phyloP scores from a whole-genome alignment of 2,888 invertebrate species.

The Drosophila kambysellisi region DNA sequence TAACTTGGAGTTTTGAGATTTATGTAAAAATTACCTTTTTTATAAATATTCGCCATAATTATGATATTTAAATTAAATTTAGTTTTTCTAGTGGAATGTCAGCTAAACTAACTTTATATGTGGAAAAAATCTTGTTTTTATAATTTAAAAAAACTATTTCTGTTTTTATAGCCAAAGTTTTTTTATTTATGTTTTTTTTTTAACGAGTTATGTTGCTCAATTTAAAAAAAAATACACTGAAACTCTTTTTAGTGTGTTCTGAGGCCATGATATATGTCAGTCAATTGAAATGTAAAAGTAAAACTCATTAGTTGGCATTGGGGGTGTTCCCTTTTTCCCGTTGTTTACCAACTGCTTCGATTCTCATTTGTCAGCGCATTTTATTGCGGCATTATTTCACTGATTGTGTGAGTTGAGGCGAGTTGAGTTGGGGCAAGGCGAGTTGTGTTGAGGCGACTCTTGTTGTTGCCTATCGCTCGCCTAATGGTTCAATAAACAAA shows the following conservation, averaged over 20 bases:
- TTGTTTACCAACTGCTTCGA: constrained; percentile 10
- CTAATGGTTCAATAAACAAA: constrained; percentile 77
- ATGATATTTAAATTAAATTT: not conserved
- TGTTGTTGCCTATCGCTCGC: constrained; percentile 45
- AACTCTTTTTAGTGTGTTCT: not conserved
- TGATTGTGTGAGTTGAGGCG: constrained; percentile 26
- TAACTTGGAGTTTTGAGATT: not conserved
- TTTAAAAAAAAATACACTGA: not conserved
- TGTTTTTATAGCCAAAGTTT: not conserved
- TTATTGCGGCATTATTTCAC: constrained; percentile 31
- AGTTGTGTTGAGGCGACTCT: too few species aligned
- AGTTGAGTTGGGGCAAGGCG: too few species aligned
- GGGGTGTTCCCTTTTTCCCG: not conserved
- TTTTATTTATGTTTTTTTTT: not conserved
- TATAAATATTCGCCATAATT: not conserved
- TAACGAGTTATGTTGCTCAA: not conserved
- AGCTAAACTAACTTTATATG: not conserved
- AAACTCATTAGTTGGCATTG: constrained; percentile 4
- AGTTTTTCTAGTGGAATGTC: not conserved
- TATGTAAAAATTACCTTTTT: not conserved
- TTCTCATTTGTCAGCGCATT: constrained; percentile 49
- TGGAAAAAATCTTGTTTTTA: not conserved
- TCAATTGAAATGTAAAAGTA: constrained; percentile 6
- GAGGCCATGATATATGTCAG: not conserved
- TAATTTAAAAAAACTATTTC: too few species aligned